Percentiles rank a stretch among this genome's conserved stretches.
Evolutionary conservation across 2,113 vertebrate species (phyloP).

Genomic region (Phoenicopterus ruber): DNA sequence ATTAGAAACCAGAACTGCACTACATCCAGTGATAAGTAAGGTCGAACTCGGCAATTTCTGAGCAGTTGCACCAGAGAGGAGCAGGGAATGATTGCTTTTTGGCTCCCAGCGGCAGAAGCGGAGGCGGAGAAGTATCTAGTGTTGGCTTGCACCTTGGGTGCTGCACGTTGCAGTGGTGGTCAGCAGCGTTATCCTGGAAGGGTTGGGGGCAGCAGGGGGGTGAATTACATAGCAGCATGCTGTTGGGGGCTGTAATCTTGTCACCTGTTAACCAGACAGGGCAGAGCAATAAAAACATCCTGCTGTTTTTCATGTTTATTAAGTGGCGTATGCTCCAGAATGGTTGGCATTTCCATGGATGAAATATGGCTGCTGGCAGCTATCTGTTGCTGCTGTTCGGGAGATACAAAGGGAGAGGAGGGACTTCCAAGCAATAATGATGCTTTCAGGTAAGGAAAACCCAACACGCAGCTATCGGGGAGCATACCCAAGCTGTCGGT

Average conservation of each 20-base stretch:
- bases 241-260: background rate
- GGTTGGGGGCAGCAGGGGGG: background rate
- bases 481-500: background rate
- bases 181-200: background rate
- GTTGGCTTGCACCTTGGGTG: background rate
- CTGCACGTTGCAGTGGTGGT: background rate
- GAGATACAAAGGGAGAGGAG: background rate
- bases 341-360: background rate
- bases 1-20: conserved; percentile 41
- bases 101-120: background rate
- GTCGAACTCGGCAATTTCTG: conserved; percentile 43
- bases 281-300: background rate
- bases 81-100: background rate
- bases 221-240: background rate
- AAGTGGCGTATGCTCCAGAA: background rate
- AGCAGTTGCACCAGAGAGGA: conserved; percentile 17
- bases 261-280: background rate
- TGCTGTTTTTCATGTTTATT: background rate
- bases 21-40: conserved; percentile 49
- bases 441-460: background rate
- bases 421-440: background rate
- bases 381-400: background rate
- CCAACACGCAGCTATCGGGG: accelerated
- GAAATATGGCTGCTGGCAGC: background rate
- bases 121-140: background rate